Percentiles rank a stretch among this genome's conserved stretches.
Evolutionary conservation across 1,140 invertebrate genomes (phyloP).

Genomic region (Temnothorax curvispinosus): DNA sequence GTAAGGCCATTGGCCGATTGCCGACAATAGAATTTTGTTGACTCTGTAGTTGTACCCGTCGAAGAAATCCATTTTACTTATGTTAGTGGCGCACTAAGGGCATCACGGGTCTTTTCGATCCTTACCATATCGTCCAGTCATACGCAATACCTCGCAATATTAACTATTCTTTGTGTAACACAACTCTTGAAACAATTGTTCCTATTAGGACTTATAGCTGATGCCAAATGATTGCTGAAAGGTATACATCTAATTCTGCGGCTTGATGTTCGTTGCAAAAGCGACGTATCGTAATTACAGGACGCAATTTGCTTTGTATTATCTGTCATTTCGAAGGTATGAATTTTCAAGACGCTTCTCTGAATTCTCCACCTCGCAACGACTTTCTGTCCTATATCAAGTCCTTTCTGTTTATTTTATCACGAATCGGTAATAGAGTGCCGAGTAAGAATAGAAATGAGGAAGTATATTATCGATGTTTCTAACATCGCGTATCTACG

Average conservation of each 20-base stretch:
- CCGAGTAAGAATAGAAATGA: background rate
- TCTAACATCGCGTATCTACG: background rate
- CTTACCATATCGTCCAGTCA: background rate
- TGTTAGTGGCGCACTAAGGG: background rate
- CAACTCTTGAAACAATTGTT: slow-evolving; percentile 8
- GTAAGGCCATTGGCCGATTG: slow-evolving; percentile 72
- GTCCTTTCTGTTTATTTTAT: background rate
- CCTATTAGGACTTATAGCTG: slow-evolving; percentile 35
- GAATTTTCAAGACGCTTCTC: slow-evolving; percentile 18
- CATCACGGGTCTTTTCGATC: background rate
- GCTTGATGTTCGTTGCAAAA: slow-evolving; percentile 1
- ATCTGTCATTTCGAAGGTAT: slow-evolving; percentile 1
- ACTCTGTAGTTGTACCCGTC: slow-evolving; percentile 48
- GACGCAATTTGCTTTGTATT: background rate
- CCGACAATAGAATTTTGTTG: slow-evolving; percentile 64
- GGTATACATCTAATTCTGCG: background rate
- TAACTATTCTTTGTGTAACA: slow-evolving; percentile 44
- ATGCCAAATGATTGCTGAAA: slow-evolving; percentile 19
- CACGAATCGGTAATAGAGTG: background rate
- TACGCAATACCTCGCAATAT: background rate
- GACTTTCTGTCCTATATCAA: background rate
- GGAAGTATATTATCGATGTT: background rate
- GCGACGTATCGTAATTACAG: background rate
- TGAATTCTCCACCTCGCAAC: background rate
- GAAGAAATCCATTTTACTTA: slow-evolving; percentile 50